Percentiles rank a stretch among this genome's conserved stretches.
Evolutionary conservation across 2,797 vertebrate genomes (phyloP).

Genomic region (Odontamblyopus lacepedii): DNA sequence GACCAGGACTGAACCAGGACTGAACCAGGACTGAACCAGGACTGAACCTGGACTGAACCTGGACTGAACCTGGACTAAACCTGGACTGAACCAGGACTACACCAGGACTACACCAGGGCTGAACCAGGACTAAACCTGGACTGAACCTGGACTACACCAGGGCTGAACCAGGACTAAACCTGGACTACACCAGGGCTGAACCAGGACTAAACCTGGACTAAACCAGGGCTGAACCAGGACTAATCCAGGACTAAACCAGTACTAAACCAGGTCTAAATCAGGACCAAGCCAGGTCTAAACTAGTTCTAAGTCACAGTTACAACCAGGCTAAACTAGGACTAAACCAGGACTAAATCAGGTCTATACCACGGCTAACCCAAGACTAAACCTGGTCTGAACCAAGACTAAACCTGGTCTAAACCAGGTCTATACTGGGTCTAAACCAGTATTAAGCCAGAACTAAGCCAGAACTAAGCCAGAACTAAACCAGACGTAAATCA

Average conservation of each 20-base stretch:
- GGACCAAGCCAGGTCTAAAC: neutral
- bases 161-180: neutral
- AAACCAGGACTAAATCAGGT: neutral
- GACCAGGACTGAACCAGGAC: neutral
- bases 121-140: neutral
- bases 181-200: neutral
- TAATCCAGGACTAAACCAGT: neutral
- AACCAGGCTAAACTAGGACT: neutral
- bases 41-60: neutral
- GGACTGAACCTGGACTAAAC: neutral
- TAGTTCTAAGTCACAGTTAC: neutral
- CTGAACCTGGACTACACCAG: neutral
- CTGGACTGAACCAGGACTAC: neutral
- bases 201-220: neutral
- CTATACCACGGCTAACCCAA: neutral
- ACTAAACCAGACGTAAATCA: neutral
- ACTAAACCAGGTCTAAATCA: neutral
- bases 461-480: neutral
- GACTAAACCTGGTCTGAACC: neutral
- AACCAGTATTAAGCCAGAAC: too few relatives aligned
- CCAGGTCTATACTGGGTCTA: neutral
- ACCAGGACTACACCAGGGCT: neutral
- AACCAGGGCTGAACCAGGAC: neutral
- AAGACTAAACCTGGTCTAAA: neutral
- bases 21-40: neutral